phyloP scores from a whole-genome alignment of 1,140 invertebrate genomes.

The Epicauta chinensis region DNA sequence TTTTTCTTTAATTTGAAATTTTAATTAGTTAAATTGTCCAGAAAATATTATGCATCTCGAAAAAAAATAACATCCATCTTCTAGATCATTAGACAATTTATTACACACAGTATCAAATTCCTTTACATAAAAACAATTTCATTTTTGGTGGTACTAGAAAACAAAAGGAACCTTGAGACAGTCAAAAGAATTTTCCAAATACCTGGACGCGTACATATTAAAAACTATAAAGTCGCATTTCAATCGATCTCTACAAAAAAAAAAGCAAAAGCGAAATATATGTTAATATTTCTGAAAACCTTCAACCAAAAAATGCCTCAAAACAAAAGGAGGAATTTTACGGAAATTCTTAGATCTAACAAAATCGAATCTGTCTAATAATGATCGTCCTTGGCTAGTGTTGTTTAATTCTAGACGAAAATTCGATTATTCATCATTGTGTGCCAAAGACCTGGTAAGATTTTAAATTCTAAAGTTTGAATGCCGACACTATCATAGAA shows the following conservation, averaged over 20 bases:
- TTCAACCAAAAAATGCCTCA: no score
- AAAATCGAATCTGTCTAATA: no score
- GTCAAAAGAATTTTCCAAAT: conserved; percentile 27
- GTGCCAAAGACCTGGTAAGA: no score
- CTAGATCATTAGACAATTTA: conserved; percentile 9
- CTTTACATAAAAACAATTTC: conserved; percentile 8
- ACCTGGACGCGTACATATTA: conserved; percentile 26
- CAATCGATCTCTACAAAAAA: neutral
- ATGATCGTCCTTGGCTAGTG: no score
- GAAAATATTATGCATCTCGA: neutral
- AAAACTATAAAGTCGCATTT: conserved; percentile 29
- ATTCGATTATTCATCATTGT: no score
- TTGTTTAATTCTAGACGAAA: no score
- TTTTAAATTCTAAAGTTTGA: no score
- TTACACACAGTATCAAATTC: conserved; percentile 7
- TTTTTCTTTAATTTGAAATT: neutral
- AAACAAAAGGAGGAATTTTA: no score
- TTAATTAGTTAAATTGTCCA: conserved; percentile 4
- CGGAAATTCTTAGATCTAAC: no score
- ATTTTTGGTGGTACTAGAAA: conserved; percentile 7
- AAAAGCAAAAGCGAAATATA: neutral
- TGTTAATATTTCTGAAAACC: neutral
- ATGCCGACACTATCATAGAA: no score
- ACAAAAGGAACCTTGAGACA: conserved; percentile 33
- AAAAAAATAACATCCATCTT: neutral